A percentile compares a stretch with the other conserved stretches of the same genome.
Evolutionary conservation across 1,140 invertebrate genomes (phyloP).

Genomic region (Penaeus indicus): DNA sequence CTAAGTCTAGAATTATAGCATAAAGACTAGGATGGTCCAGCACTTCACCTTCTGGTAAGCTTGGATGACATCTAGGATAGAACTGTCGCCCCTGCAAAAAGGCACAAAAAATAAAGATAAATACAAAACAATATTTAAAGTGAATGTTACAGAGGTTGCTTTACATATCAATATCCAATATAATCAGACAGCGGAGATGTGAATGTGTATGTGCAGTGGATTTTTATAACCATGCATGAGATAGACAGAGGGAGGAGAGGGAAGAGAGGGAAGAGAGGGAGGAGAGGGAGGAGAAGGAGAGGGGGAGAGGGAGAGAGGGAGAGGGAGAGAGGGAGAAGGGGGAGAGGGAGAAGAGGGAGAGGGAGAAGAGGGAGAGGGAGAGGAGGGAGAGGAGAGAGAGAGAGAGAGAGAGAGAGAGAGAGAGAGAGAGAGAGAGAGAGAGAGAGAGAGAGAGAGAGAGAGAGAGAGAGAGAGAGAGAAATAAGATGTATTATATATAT

Average conservation of each 20-base stretch:
- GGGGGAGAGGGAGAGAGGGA: neutral
- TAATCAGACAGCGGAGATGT: slow-evolving; percentile 5
- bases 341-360: neutral
- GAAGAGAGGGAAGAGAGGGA: slow-evolving; percentile 89
- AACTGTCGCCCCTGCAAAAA: slow-evolving; percentile 83
- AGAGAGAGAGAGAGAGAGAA: too few species aligned
- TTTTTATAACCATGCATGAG: slow-evolving; percentile 89
- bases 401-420: neutral
- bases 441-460: neutral
- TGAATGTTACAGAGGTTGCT: too few species aligned
- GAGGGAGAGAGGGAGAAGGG: neutral
- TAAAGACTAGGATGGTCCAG: slow-evolving; percentile 87
- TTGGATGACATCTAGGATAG: slow-evolving; percentile 86
- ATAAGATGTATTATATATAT: too few species aligned
- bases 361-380: too few species aligned
- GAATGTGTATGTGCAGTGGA: slow-evolving; percentile 74
- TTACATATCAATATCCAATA: neutral
- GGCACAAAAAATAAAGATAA: slow-evolving; percentile 15
- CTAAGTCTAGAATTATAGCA: slow-evolving; percentile 85
- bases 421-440: slow-evolving; percentile 7
- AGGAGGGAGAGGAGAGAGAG: too few species aligned
- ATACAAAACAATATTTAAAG: slow-evolving; percentile 15
- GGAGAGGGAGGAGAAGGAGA: neutral
- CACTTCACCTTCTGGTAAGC: slow-evolving; percentile 89
- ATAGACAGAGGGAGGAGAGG: slow-evolving; percentile 93